Evolutionary conservation across 2,888 invertebrate species (phyloP), one percentile per base, ranked within the genome.

Genomic region (Exocentrus adspersus): DNA sequence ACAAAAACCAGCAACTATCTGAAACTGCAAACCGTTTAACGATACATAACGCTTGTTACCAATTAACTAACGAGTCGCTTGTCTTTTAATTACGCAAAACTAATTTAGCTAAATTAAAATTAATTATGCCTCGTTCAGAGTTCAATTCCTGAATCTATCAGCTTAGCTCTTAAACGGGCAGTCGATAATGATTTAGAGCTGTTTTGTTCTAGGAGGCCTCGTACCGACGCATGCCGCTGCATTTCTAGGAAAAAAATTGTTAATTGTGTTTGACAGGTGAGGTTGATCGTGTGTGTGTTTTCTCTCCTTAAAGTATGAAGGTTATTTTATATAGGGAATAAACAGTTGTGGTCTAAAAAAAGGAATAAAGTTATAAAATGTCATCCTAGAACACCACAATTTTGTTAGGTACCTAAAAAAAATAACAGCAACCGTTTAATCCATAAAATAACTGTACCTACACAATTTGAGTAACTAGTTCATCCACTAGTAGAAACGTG

Each of bases 31-130:
- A 28, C 42, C 53, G 20, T 20, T 41, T 21, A 20, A 10, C 43
- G 54, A 54, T 54, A 54, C 30, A 54, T 43, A 54, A 24, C 43
- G 43, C 28, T 43, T 43, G 28, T 30, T 53, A 51, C 60, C 58
- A 65, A 65, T 65, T 65, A 65, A 62, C 57, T 56, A 62, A 65
- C 60, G 41, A 48, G 63, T 54, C 52, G 61, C 58, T 52, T 66
- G 66, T 66, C 60, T 51, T 43, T 61, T 61, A 64, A 67, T 67
- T 67, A 64, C 61, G 43, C 46, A 64, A 60, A 64, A 58, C 48
- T 54, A 59, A 62, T 69, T 69, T 58, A 65, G 59, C 43, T 61
- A 62, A 67, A 70, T 70, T 67, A 64, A 62, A 69, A 60, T 64
- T 60, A 64, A 69, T 67, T 62, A 58, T 58, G 21, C 54, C 56